Base-by-base conservation (phyloP, 2,888 invertebrate genomes). In the Fabriciana adippe region DNA sequence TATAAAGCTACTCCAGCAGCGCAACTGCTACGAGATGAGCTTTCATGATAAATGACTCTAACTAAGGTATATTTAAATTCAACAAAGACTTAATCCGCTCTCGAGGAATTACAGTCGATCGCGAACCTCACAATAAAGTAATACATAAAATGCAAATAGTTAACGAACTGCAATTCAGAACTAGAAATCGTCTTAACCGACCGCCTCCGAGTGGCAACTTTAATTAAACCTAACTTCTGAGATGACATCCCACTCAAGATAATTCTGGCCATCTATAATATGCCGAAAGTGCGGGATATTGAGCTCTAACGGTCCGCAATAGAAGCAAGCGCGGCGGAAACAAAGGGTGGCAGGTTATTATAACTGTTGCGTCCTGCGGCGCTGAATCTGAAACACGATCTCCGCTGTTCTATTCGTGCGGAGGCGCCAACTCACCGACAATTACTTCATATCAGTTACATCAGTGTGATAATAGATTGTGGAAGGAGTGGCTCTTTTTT, bases 151-250 rank as follows among this genome's bases (percentile, higher is more conserved):
- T 86, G 87, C 83, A 84, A 86, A 88, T 85, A 82, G 81, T 84
- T 83, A 72, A 75, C 73, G 72, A 85, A 86, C 78, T 86, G 84
- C 83, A 82, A 81, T 83, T 66, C 70, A 59, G 70, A 83, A 82
- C 83, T 81, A 80, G 83, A 72, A 84, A 83, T 86, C 85, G 81
- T 81, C 83, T 81, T 79, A 83, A 83, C 84, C 79, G 85, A 80
- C 79, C 79, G 81, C 78, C 81, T 79, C 80, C 76, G 80, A 75
- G 81, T 81, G 81, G 78, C 84, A 86, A 88, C 85, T 89, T 89
- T 89, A 89, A 89, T 89, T 89, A 89, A 89, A 87, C 84, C 84
- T 83, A 88, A 89, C 88, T 88, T 87, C 81, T 79, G 83, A 87
- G 87, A 87, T 86, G 87, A 86, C 86, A 86, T 80, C 84, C 85